Percentiles rank a stretch among this genome's conserved stretches.
phyloP scores from a whole-genome alignment of 23 tunicate species.

The Styela clava region DNA sequence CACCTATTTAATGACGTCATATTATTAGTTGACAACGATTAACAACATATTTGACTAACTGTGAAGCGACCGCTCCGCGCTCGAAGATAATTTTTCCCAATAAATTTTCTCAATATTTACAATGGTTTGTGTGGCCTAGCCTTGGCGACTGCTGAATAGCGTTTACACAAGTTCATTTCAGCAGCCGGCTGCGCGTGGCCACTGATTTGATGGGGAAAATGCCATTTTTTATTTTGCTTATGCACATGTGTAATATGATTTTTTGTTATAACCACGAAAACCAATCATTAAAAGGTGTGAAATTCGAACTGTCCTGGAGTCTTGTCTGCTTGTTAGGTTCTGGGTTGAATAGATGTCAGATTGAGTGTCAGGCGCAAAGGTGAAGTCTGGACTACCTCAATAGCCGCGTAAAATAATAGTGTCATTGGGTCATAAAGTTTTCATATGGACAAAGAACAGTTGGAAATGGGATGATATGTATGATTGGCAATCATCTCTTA shows the following conservation, averaged over 20 bases:
- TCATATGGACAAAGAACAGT: too few species aligned
- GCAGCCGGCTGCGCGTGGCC: not conserved
- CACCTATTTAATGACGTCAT: not conserved
- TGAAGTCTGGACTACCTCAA: too few species aligned
- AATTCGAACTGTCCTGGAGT: not conserved
- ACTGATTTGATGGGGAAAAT: not conserved
- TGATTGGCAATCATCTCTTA: too few species aligned
- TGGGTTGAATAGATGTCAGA: too few species aligned
- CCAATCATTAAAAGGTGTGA: constrained; percentile 46
- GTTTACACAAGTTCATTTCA: not conserved
- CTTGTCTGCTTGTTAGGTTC: too few species aligned
- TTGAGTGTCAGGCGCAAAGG: too few species aligned
- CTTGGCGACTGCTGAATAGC: not conserved
- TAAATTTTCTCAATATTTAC: not conserved
- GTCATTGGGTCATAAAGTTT: too few species aligned
- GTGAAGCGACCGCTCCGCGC: constrained; percentile 11
- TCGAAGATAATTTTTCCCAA: constrained; percentile 2
- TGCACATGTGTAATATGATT: constrained; percentile 15
- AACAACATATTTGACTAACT: constrained; percentile 5
- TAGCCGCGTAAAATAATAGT: too few species aligned
- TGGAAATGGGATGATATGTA: too few species aligned
- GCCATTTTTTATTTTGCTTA: constrained; percentile 24
- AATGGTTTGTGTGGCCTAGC: not conserved
- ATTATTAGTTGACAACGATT: not conserved
- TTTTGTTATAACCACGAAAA: constrained; percentile 29